These are phyloP conservation scores for Leptinotarsa lineolata DNA, from an alignment of 1,140 invertebrate species.

Conservation along the genomic window DNA sequence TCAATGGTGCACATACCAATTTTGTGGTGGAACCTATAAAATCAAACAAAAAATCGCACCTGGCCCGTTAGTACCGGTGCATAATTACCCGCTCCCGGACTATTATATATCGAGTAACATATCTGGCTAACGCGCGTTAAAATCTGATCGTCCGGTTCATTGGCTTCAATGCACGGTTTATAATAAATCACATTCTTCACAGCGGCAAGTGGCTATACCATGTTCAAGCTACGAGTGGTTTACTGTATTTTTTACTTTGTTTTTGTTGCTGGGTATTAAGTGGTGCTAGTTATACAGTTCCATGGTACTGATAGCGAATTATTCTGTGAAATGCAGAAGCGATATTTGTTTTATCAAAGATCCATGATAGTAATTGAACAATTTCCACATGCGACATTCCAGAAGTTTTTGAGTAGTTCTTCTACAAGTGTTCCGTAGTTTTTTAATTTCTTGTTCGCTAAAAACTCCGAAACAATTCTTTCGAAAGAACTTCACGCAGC, in stretches of 20 bases:
- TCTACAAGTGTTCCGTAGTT: too few species aligned
- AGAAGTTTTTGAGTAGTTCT: too few species aligned
- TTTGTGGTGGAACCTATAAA: too few species aligned
- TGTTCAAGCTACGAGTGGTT: slow-evolving; percentile 30
- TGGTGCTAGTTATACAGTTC: slow-evolving; percentile 30
- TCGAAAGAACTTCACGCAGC: too few species aligned
- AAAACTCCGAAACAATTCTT: too few species aligned
- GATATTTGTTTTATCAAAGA: background rate
- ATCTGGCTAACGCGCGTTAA: slow-evolving; percentile 30
- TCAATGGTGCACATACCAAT: too few species aligned
- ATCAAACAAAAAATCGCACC: too few species aligned
- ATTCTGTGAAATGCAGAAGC: background rate
- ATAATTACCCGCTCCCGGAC: background rate
- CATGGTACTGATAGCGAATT: background rate
- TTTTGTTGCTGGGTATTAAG: slow-evolving; percentile 26
- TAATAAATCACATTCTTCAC: slow-evolving; percentile 40
- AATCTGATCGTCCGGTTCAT: slow-evolving; percentile 37
- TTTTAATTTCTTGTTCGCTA: too few species aligned
- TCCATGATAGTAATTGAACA: too few species aligned
- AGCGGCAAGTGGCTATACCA: slow-evolving; percentile 35
- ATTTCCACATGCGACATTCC: too few species aligned
- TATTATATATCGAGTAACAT: slow-evolving; percentile 15
- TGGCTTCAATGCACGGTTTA: slow-evolving; percentile 35
- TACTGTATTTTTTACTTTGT: slow-evolving; percentile 33
- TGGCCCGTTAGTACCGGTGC: background rate